Conservation (phyloP, 2,797 vertebrate genomes). For the Ispidina lecontei region DNA sequence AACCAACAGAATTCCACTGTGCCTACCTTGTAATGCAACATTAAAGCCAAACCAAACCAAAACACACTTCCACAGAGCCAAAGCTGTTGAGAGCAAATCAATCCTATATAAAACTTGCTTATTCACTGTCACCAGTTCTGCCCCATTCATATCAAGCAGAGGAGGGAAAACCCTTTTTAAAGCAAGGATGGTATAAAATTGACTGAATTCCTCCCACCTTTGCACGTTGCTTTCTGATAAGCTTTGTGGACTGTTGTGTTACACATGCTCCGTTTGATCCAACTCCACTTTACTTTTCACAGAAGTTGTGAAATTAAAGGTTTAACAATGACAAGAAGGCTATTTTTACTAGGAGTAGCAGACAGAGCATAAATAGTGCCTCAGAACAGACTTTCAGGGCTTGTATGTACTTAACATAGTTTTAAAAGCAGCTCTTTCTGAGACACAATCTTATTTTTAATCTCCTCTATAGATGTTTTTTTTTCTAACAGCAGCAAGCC, state of each 20-base stretch:
- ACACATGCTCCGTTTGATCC: conserved; percentile 29
- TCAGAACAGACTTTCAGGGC: not conserved
- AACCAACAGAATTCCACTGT: not conserved
- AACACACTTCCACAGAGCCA: not conserved
- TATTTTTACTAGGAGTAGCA: conserved; percentile 11
- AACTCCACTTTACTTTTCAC: conserved; percentile 23
- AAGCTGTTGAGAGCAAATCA: not conserved
- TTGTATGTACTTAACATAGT: not conserved
- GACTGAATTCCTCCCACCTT: conserved; percentile 9
- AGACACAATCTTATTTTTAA: not conserved
- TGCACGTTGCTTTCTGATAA: conserved; percentile 28
- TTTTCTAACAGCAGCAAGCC: not conserved
- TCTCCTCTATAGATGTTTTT: not conserved
- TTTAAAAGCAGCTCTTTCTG: conserved; percentile 12
- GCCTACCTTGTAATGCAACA: not conserved
- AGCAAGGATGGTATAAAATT: not conserved
- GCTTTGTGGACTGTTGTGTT: conserved; percentile 3
- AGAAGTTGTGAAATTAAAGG: conserved; percentile 35
- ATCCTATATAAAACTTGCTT: not conserved
- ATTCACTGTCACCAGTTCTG: conserved; percentile 43
- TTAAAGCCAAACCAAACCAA: not conserved
- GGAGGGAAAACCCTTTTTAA: conserved; percentile 16
- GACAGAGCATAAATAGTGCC: conserved; percentile 6
- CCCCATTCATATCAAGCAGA: not conserved
- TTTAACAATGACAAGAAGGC: conserved; percentile 36